A percentile compares a stretch with the other conserved stretches of the same genome.
phyloP scores from a whole-genome alignment of 2,888 invertebrate genomes.

The Pterostichus madidus region DNA sequence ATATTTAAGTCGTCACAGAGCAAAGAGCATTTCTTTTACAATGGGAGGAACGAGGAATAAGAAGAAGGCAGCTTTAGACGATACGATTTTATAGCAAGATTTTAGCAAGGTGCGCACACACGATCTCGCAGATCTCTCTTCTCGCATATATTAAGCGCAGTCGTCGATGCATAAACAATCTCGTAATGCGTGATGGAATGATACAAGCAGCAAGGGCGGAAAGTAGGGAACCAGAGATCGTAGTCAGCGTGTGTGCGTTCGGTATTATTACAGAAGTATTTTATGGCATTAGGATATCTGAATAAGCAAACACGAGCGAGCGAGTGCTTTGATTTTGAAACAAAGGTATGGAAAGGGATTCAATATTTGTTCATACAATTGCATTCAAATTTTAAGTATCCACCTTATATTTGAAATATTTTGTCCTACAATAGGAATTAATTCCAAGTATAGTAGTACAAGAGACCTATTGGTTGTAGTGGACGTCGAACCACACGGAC shows the following conservation, averaged over 20 bases:
- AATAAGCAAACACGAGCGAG: slow-evolving; percentile 58
- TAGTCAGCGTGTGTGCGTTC: background rate
- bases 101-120: slow-evolving; percentile 13
- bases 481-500: too few relatives aligned
- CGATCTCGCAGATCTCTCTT: slow-evolving; percentile 3
- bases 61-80: slow-evolving; percentile 8
- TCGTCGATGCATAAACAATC: slow-evolving; percentile 48
- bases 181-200: slow-evolving; percentile 24
- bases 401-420: too few relatives aligned
- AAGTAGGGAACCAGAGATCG: background rate
- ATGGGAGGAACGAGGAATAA: background rate
- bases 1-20: slow-evolving; percentile 58
- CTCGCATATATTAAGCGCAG: slow-evolving; percentile 35
- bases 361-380: slow-evolving; percentile 14
- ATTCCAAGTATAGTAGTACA: too few relatives aligned
- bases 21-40: slow-evolving; percentile 45
- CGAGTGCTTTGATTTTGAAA: slow-evolving; percentile 30
- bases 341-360: slow-evolving; percentile 6
- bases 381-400: too few relatives aligned
- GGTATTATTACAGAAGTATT: slow-evolving; percentile 63
- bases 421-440: too few relatives aligned
- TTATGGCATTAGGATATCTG: slow-evolving; percentile 61
- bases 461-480: too few relatives aligned
- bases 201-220: background rate
- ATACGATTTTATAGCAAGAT: slow-evolving; percentile 13